Evolutionary conservation across 2,113 vertebrate species (phyloP), one percentile per base, ranked within the genome.

Genomic region (Barbus barbus): DNA sequence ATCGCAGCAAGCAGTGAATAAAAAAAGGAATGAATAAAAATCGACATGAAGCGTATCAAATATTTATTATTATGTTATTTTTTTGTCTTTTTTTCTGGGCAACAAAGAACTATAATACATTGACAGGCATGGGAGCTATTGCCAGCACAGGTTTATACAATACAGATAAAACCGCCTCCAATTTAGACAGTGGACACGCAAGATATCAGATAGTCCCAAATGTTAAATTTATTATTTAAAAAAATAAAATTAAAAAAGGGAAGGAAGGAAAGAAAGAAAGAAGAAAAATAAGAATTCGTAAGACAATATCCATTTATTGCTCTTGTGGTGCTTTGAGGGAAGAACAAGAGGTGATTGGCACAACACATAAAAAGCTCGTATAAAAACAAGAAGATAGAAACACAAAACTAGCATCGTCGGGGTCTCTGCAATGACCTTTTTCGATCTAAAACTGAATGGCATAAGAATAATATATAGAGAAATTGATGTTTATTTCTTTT

Each of bases 61-160:
- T 99, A 99, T 99, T 99, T 99, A 99, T 99, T 99, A n/a, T n/a
- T n/a, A n/a, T 98, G 9, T 41, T 38, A 38, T 38, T 38, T 6
- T 41, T 41, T 38, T 9, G 96, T 97, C 86, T 98, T 98, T 98
- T 96, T 98, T 88, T 98, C 97, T 98, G 98, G 97, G 97, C 96
- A 99, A 99, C 98, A 99, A 98, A 98, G 96, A 96, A 96, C 97
- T 99, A 98, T 98, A 96, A 97, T 99, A 99, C 98, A 99, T 98
- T 97, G 97, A 98, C 96, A 99, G 97, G 96, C 96, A 97, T 97
- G 95, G 95, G 96, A 96, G 97, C 94, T 96, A 97, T 96, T 96
- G 97, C 97, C 96, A 95, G 96, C 95, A 97, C 96, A 96, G 95
- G 95, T 97, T 96, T 96, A 96, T 96, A 98, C 96, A 98, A 97